Percentiles rank a stretch among this genome's conserved stretches.
Conservation (phyloP, 2,113 vertebrate species). For the Heterocephalus glaber region DNA sequence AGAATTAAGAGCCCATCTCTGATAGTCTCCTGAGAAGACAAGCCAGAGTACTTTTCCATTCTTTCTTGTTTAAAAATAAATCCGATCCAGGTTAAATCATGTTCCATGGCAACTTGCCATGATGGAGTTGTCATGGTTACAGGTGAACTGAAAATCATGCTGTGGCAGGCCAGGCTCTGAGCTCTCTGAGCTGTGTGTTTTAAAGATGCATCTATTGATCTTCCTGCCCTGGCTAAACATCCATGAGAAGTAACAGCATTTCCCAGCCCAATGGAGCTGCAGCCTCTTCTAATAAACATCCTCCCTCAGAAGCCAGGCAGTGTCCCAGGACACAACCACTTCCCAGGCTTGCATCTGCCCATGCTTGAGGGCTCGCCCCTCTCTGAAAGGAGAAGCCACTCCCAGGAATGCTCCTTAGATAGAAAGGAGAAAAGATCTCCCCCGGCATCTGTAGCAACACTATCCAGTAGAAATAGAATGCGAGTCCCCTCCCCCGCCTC, state of each 20-base stretch:
- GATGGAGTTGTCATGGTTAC: constrained; percentile 84
- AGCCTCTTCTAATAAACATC: background rate
- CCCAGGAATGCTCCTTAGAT: background rate
- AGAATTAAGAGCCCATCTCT: constrained; percentile 73
- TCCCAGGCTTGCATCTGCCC: background rate
- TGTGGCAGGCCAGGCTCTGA: constrained; percentile 23
- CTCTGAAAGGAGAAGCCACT: background rate
- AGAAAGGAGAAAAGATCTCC: background rate
- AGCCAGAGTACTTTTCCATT: background rate
- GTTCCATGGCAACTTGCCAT: constrained; percentile 72
- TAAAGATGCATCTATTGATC: constrained; percentile 50
- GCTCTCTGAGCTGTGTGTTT: background rate
- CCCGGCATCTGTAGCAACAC: background rate
- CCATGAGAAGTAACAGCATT: background rate
- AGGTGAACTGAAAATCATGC: constrained; percentile 72
- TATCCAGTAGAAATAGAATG: background rate
- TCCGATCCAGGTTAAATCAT: constrained; percentile 70
- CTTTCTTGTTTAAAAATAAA: constrained; percentile 38
- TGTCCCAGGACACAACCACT: background rate
- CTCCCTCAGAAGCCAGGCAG: background rate
- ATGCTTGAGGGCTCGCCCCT: rapidly evolving
- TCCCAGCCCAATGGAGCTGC: background rate
- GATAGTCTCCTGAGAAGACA: constrained; percentile 38
- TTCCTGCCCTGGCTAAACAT: background rate
- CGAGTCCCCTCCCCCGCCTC: no score